phyloP scores from a whole-genome alignment of 2,113 vertebrate genomes.

The Heptranchias perlo region DNA sequence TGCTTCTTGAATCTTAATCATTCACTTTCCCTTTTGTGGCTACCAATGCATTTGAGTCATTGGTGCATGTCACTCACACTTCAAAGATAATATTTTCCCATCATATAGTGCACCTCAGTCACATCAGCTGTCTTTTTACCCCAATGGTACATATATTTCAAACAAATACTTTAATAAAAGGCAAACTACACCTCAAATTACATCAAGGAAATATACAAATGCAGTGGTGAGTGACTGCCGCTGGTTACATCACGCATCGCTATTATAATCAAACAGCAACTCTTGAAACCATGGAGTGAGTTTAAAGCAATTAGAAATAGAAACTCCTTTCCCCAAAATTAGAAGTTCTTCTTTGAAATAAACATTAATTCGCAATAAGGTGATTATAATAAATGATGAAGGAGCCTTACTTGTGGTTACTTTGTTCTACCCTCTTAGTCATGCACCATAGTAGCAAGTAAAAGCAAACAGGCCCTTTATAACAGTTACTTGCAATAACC shows the following conservation, averaged over 20 bases:
- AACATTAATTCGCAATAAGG: not conserved
- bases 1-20: not conserved
- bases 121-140: not conserved
- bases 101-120: not conserved
- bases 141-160: not conserved
- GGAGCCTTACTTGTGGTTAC: not conserved
- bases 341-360: not conserved
- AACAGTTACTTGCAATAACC: not conserved
- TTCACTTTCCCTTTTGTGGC: not conserved
- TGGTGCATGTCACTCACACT: not conserved
- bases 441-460: not conserved
- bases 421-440: not conserved
- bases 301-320: not conserved
- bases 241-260: not conserved
- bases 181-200: not conserved
- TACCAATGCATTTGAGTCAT: not conserved
- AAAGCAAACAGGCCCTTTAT: not conserved
- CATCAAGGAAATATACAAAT: not conserved
- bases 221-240: not conserved
- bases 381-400: not conserved
- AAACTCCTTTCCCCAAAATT: conserved; percentile 6
- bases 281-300: not conserved
- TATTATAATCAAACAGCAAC: not conserved
- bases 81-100: not conserved
- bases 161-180: not conserved